A percentile compares a stretch with the other conserved stretches of the same genome.
These are phyloP conservation scores for Argyresthia albistria DNA, from an alignment of 2,888 invertebrate genomes.

Conservation along the genomic window DNA sequence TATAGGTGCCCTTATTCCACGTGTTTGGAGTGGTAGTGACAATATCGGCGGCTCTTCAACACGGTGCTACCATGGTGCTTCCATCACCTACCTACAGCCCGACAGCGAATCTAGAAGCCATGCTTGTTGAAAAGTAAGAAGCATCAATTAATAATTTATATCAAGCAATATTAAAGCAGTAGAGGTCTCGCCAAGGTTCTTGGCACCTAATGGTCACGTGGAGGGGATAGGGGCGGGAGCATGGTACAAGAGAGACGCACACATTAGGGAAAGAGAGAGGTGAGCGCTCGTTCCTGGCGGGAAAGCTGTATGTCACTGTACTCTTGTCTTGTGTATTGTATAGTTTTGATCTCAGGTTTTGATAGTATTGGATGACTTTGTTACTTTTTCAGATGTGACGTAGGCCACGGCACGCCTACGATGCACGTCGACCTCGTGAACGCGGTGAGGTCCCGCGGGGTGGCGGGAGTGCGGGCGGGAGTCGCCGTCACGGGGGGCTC, in stretches of 20 bases:
- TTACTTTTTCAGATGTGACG: slow-evolving; percentile 71
- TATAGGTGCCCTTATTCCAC: slow-evolving; percentile 86
- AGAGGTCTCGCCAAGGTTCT: no score
- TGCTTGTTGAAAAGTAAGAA: slow-evolving; percentile 75
- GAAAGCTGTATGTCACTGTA: no score
- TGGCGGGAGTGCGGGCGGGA: slow-evolving; percentile 51
- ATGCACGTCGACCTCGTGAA: slow-evolving; percentile 85
- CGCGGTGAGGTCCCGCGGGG: slow-evolving; percentile 22
- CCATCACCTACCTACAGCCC: slow-evolving; percentile 75
- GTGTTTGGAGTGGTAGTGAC: slow-evolving; percentile 82
- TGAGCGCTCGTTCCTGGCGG: no score
- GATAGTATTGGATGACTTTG: no score
- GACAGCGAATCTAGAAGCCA: slow-evolving; percentile 72
- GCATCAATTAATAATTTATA: neutral
- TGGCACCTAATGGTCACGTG: no score
- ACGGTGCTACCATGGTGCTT: slow-evolving; percentile 75
- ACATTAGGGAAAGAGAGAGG: no score
- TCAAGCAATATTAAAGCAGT: no score
- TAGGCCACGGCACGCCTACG: slow-evolving; percentile 86
- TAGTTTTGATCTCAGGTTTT: no score
- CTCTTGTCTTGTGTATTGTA: no score
- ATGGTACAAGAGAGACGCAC: no score
- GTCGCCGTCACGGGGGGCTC: slow-evolving; percentile 81
- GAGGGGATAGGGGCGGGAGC: no score
- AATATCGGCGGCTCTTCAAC: slow-evolving; percentile 68